Evolutionary conservation across 2,888 invertebrate genomes (phyloP), one percentile per base, ranked within the genome.

Genomic region (Ectobius pallidus): DNA sequence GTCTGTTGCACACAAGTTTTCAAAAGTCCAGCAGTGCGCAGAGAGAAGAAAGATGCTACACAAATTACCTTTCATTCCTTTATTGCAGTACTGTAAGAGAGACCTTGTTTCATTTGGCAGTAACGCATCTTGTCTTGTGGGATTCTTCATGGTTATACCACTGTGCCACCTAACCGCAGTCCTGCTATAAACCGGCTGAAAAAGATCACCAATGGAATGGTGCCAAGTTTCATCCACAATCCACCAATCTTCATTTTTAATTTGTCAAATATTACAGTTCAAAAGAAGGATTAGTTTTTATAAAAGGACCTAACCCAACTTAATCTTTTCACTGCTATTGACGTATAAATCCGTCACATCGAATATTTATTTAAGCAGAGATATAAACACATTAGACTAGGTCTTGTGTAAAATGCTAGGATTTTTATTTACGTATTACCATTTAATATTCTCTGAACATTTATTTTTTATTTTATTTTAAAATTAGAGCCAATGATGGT

Each of bases 81-180:
- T 58, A 30, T 30, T 14, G 30, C 58, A 30, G 58, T 30, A 6
- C n/a, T 58, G 32, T 30, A 6, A n/a, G 30, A n/a, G 30, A 6
- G 58, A n/a, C 58, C 30, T 1, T 58, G 58, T 58, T 58, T n/a
- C 30, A 58, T 58, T 58, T 58, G 58, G 58, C 58, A 55, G 25
- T 11, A 11, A 27, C 6, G 14, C 27, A 9, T 58, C 27, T 58
- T 58, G 30, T 58, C 30, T 58, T 58, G 58, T 30, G 58, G 58
- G 16, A n/a, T n/a, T 30, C n/a, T 25, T 30, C n/a, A 18, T 30
- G 58, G 14, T 58, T 58, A 27, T 58, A n/a, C 30, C 14, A 2
- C 58, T 4, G n/a, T 30, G n/a, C 58, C 7, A 30, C 32, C 30
- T 30, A 30, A 58, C 58, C 30, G 30, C 30, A n/a, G 6, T 16